Evolutionary conservation across 2,797 vertebrate species (phyloP), one percentile per base, ranked within the genome.

Genomic region (Pipistrellus pipistrellus): DNA sequence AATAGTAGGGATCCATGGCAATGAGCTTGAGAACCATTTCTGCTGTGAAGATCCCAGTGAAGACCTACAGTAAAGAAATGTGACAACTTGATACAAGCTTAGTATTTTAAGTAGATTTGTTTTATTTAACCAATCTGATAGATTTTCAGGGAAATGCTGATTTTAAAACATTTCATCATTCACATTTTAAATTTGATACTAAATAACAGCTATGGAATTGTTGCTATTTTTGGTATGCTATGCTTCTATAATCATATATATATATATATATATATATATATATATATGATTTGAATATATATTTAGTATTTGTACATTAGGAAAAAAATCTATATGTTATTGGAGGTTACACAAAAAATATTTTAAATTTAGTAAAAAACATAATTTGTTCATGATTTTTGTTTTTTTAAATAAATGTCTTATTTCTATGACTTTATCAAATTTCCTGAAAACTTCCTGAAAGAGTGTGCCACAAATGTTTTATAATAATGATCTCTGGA

Each of bases 1-100:
- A 99, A 96, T 98, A 98, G 94, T 99, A 99, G 18, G 99, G 99
- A 59, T 99, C 99, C 98, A 99, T 97, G 62, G 99, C 99, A 96
- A 99, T 98, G 95, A 99, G 98, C 98, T 99, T 99, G 23, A 99
- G 98, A 90, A 99, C 98, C 99, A 99, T 99, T 98, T 99, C 99
- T 95, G 99, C 99, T 41, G 99, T 99, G 97, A 99, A 99, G 97
- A 99, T 99, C 38, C 98, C 98, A 35, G 99, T 99, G 97, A 99
- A 99, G 59, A 99, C 99, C 99, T 99, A 97, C 95, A 83, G 21
- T 46, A 57, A 83, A 64, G 38, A 81, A 55, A 68, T 80, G 41
- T 53, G 68, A 78, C 51, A 91, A 82, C 76, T 84, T 57, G 55
- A 69, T 81, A 62, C 2, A 78, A 41, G 57, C 81, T 83, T 81